Base-by-base conservation (phyloP, 2,888 invertebrate genomes). In the Sinelater perroti region DNA sequence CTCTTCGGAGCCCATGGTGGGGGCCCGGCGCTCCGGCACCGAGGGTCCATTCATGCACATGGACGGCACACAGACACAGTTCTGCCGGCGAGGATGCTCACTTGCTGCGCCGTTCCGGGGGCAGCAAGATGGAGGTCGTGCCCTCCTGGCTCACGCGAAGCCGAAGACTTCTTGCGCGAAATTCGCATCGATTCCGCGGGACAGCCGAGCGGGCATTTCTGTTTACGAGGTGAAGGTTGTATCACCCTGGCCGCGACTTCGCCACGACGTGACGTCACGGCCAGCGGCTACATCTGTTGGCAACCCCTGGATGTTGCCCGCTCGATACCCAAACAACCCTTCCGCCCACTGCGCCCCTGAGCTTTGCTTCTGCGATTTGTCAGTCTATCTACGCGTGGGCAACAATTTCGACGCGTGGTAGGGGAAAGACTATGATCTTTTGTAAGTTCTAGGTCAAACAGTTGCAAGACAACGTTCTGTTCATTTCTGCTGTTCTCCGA, bases 271-370 rank as follows among this genome's bases (percentile, higher is more conserved):
- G 47, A 47, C 45, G 40, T 31, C 36, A 47, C 26, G 4, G 40
- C 38, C 7, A 28, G 24, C 30, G 53, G 53, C 44, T 56, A 55
- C 30, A 56, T 59, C 58, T 45, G 59, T 21, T 53, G 66, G 71
- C 78, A 75, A 64, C 77, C 69, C 18, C 72, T 72, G 72, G 78
- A 76, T 72, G 79, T 76, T 51, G 73, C 69, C 56, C 65, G 36
- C 62, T 61, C 49, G 46, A 50, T 82, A 80, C 61, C 85, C 78
- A 40, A 24, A 14, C 40, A 21, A 26, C 40, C 40, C 40, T 21
- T 24, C 7, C 24, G 8, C 24, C 14, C 40, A 11, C 24, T 24
- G n/a, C 26, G 4, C 40, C 24, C 14, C 21, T 11, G 20, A 13
- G n/a, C 7, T 38, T 20, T n/a, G 28, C 10, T 28, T 10, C 8